Base-by-base conservation (phyloP, 1,140 invertebrate genomes). In the Trissolcus basalis region DNA sequence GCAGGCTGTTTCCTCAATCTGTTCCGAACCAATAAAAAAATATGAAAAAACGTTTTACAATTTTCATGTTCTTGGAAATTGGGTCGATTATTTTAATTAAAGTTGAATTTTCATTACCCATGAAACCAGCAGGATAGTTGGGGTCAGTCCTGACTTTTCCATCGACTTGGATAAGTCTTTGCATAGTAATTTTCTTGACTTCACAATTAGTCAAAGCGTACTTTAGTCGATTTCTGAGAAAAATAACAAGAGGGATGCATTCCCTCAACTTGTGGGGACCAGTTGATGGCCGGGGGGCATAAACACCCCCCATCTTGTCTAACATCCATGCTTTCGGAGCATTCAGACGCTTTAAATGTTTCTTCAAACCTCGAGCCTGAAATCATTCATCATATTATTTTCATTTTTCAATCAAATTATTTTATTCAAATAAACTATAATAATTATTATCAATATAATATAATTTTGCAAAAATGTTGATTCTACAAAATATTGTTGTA, bases 281-380 rank as follows among this genome's bases (percentile, higher is more conserved):
- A 81, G 96, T 95, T 81, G 95, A 97, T 67, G 98, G 97, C 82
- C 97, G 93, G 44, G 98, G 97, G 74, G 98, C 96, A 87, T 98
- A 99, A 44, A 98, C 96, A 87, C 98, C 98, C 56, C 97, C 97
- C 77, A 99, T 90, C 90, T 99, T 99, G 91, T 99, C 98, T 91
- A 99, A 93, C 97, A 99, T 99, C 98, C 98, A 99, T 95, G 98
- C 95, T 89, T 99, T 99, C 0, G 98, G 98, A 6, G 98, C 98
- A 86, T 96, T 94, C 82, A 99, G 91, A 91, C 98, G 96, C 93
- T 99, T 99, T 91, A 99, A 93, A 91, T 99, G 97, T 91, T 99
- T 99, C 89, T 98, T 99, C 4, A 96, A 97, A 88, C 98, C 98
- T 89, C 98, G 95, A 88, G 95, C 96, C 97, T 96, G 82, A 12